Evolutionary conservation across 2,797 vertebrate species (phyloP).

Genomic region (Gymnoscopelus braueri): DNA sequence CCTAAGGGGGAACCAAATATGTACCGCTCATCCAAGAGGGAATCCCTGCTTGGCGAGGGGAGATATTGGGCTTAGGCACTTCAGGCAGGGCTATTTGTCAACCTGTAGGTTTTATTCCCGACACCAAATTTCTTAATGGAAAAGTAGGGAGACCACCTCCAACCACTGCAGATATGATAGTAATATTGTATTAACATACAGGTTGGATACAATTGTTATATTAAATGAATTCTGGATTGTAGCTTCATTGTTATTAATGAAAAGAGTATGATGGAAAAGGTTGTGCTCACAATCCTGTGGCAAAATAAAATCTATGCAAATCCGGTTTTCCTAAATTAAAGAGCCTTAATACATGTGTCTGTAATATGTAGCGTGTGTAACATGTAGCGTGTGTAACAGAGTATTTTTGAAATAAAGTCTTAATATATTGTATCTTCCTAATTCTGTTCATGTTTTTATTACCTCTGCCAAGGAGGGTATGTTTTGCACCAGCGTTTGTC

Average conservation of each 20-base stretch:
- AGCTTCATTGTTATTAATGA: neutral
- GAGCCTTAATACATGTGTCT: slow-evolving; percentile 1
- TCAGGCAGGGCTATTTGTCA: no score
- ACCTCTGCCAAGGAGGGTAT: no score
- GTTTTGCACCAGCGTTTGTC: no score
- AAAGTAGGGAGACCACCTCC: no score
- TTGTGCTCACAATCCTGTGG: neutral
- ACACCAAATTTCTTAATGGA: no score
- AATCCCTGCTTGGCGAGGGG: no score
- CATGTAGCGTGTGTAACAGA: neutral
- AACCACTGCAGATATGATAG: no score
- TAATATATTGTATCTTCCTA: slow-evolving; percentile 22
- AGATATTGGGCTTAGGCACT: no score
- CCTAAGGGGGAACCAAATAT: no score
- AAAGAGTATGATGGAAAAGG: slow-evolving; percentile 9
- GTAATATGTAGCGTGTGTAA: neutral
- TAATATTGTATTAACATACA: neutral
- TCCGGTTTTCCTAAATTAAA: slow-evolving; percentile 12
- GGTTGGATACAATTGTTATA: no score
- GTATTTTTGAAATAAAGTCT: slow-evolving; percentile 23
- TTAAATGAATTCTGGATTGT: neutral
- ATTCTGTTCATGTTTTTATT: neutral
- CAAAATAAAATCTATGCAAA: slow-evolving; percentile 8
- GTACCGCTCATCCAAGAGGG: no score
- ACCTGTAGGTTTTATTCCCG: no score